Percentiles rank a stretch among this genome's conserved stretches.
Conservation (phyloP, 2,888 invertebrate genomes). For the Margaritifera margaritifera region DNA sequence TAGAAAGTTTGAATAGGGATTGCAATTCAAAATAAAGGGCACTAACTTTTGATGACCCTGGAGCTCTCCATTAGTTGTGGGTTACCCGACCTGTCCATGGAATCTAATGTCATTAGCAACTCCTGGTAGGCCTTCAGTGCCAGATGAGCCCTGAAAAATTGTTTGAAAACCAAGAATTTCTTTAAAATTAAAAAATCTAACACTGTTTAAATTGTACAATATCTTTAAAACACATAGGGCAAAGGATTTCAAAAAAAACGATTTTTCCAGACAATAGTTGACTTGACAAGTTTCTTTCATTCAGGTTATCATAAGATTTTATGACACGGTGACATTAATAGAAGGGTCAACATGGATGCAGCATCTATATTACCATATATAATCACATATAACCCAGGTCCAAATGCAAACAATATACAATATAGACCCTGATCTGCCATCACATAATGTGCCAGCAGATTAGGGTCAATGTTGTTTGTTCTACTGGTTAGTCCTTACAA, state of each 20-base stretch:
- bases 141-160: constrained; percentile 80
- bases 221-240: not conserved
- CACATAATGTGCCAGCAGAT: too few species aligned
- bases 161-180: not conserved
- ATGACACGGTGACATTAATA: too few species aligned
- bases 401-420: too few species aligned
- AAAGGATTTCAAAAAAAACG: not conserved
- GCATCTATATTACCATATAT: too few species aligned
- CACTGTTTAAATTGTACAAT: not conserved
- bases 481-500: too few species aligned
- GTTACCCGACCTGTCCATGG: constrained; percentile 86
- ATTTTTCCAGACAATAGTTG: too few species aligned
- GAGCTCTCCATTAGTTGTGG: constrained; percentile 84
- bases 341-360: too few species aligned
- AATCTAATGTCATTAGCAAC: constrained; percentile 85
- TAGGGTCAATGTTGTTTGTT: too few species aligned
- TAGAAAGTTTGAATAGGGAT: not conserved
- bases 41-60: constrained; percentile 88
- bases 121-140: constrained; percentile 87
- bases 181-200: not conserved
- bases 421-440: too few species aligned
- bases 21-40: not conserved
- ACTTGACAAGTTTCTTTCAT: too few species aligned
- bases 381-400: too few species aligned
- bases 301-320: too few species aligned